Evolutionary conservation across 2,797 vertebrate genomes (phyloP), one percentile per base, ranked within the genome.

Genomic region (Parauchenoglanis ngamensis): DNA sequence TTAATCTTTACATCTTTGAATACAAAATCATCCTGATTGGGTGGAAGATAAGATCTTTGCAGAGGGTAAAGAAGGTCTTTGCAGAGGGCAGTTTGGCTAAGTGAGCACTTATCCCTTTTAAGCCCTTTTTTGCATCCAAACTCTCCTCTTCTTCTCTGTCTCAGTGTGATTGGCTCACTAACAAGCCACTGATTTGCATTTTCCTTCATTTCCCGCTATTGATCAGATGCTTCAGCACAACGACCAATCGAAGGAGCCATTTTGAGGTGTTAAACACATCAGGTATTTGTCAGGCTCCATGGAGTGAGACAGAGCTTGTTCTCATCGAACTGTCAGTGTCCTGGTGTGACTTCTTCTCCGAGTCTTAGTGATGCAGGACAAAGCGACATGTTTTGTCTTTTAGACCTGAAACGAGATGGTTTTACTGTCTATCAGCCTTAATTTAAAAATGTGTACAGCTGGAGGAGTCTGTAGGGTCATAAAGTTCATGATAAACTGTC

Each of bases 161-260:
- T 92, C 89, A 89, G 90, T 93, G 92, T 92, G 92, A 90, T 90
- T 91, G 90, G 89, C 92, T 92, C 86, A 70, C 93, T 94, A 95
- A 94, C 92, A 93, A 93, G 91, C 91, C 88, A 87, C 92, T 92
- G 84, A 94, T 95, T 95, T 95, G 94, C 93, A 94, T 95, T 94
- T 79, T 92, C 91, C 89, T 91, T 94, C 85, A 93, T 95, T 94
- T 93, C 91, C 86, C 90, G 89, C 89, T 89, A 94, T 95, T 93
- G 94, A 95, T 94, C 93, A 86, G 92, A 92, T 92, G 93, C 90
- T 94, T 95, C 93, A 92, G 91, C 92, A 93, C 88, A 91, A 86
- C 88, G 88, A 80, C 89, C 91, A 93, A 94, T 94, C 91, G 84
- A 95, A 93, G 80, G 82, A 87, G 85, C 86, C 86, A 91, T 94